phyloP scores from a whole-genome alignment of 2,797 vertebrate genomes.

The Pristis pectinata region DNA sequence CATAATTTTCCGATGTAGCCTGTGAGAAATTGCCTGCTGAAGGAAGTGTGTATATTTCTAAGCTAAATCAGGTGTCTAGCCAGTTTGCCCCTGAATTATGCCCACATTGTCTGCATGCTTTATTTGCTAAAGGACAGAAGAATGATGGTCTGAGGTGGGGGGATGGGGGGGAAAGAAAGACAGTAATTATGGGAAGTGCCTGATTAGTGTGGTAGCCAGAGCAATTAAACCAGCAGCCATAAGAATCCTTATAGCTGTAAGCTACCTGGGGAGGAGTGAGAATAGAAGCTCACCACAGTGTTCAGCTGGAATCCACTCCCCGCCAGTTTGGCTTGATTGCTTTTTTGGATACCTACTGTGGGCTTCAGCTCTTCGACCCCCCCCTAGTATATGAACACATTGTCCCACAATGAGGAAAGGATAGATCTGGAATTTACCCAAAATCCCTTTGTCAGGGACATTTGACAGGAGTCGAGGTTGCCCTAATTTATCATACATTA shows the following conservation, averaged over 20 bases:
- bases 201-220: slow-evolving; percentile 85
- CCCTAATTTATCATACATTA: slow-evolving; percentile 67
- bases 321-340: slow-evolving; percentile 85
- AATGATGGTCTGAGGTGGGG: slow-evolving; percentile 45
- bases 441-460: slow-evolving; percentile 75
- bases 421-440: slow-evolving; percentile 83
- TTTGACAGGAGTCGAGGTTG: slow-evolving; percentile 68
- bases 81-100: slow-evolving; percentile 60
- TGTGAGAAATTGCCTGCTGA: background rate
- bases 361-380: slow-evolving; percentile 67
- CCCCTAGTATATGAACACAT: slow-evolving; percentile 66
- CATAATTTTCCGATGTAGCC: slow-evolving; percentile 17
- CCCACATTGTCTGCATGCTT: slow-evolving; percentile 58
- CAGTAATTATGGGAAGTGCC: slow-evolving; percentile 67
- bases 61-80: slow-evolving; percentile 55
- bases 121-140: slow-evolving; percentile 58
- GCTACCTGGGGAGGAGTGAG: slow-evolving; percentile 72
- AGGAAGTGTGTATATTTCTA: slow-evolving; percentile 16
- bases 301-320: slow-evolving; percentile 73
- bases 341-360: slow-evolving; percentile 79
- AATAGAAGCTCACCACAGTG: slow-evolving; percentile 64
- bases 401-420: slow-evolving; percentile 65
- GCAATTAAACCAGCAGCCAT: slow-evolving; percentile 77
- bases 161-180: slow-evolving; percentile 55
- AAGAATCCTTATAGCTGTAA: slow-evolving; percentile 78